Conservation (phyloP, 2,888 invertebrate genomes). For the Dioctria linearis region DNA sequence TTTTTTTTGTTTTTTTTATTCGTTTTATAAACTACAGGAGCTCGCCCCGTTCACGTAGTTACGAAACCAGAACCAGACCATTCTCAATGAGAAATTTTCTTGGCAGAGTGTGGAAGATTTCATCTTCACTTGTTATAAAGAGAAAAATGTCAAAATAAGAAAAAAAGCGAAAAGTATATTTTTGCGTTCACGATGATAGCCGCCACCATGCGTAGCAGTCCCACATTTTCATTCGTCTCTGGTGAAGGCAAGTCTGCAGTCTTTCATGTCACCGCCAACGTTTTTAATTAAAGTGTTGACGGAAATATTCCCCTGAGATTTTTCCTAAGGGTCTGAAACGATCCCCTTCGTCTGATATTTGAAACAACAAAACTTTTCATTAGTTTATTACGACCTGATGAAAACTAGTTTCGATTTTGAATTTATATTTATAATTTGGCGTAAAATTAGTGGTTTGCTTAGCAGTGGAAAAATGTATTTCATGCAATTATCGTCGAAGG, state of each 20-base stretch:
- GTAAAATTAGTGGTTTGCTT: too few species aligned
- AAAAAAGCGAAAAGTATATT: constrained; percentile 6
- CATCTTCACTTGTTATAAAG: constrained; percentile 36
- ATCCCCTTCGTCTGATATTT: not conserved
- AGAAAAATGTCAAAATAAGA: constrained; percentile 24
- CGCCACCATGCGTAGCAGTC: not conserved
- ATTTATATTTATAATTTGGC: too few species aligned
- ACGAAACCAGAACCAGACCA: constrained; percentile 29
- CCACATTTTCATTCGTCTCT: not conserved
- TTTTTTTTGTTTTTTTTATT: not conserved
- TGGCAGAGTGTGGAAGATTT: constrained; percentile 36
- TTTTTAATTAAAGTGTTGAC: constrained; percentile 47
- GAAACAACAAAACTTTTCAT: constrained; percentile 1
- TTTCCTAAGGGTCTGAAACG: not conserved
- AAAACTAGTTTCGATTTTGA: not conserved
- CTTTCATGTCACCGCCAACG: constrained; percentile 44
- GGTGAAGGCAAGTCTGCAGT: constrained; percentile 6
- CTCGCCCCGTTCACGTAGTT: constrained; percentile 1
- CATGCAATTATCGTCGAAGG: too few species aligned
- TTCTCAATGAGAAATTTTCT: constrained; percentile 39
- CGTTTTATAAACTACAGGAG: not conserved
- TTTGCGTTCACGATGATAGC: constrained; percentile 16
- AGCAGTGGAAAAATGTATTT: too few species aligned
- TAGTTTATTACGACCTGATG: not conserved
- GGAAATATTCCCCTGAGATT: constrained; percentile 38